Percentiles rank a stretch among this genome's conserved stretches.
Conservation (phyloP, 1,140 invertebrate genomes). For the Campodea augens region DNA sequence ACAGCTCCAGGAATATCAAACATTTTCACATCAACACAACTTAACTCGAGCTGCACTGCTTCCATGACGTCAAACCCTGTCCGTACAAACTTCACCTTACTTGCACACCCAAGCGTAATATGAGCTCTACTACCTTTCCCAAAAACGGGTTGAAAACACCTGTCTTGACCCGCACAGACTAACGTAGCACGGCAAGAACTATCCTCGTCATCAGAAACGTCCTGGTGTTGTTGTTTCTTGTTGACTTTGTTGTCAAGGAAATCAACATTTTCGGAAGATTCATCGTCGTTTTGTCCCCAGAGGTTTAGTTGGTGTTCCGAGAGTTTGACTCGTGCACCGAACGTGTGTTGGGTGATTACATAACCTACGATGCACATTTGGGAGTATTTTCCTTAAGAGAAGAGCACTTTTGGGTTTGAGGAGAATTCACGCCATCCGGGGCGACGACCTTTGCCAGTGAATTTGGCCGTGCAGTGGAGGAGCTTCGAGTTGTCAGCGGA, state of each 20-base stretch:
- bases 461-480: not conserved
- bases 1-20: not conserved
- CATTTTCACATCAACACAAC: not conserved
- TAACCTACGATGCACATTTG: not conserved
- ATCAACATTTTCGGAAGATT: not conserved
- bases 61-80: not conserved
- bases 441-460: not conserved
- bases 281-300: not conserved
- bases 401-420: not conserved
- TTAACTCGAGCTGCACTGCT: not conserved
- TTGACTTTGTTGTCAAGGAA: not conserved
- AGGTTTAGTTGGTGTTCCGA: not conserved
- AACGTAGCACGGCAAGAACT: not conserved
- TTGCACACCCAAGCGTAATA: not conserved
- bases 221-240: not conserved
- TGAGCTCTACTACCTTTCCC: not conserved
- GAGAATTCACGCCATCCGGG: not conserved
- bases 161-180: not conserved
- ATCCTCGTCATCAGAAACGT: not conserved
- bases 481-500: not conserved
- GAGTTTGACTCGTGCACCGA: not conserved
- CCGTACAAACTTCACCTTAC: not conserved
- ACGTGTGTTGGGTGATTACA: not conserved
- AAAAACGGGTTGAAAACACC: not conserved
- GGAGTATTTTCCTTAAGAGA: not conserved